phyloP scores from a whole-genome alignment of 2,113 vertebrate genomes.

The Dromaius novaehollandiae region DNA sequence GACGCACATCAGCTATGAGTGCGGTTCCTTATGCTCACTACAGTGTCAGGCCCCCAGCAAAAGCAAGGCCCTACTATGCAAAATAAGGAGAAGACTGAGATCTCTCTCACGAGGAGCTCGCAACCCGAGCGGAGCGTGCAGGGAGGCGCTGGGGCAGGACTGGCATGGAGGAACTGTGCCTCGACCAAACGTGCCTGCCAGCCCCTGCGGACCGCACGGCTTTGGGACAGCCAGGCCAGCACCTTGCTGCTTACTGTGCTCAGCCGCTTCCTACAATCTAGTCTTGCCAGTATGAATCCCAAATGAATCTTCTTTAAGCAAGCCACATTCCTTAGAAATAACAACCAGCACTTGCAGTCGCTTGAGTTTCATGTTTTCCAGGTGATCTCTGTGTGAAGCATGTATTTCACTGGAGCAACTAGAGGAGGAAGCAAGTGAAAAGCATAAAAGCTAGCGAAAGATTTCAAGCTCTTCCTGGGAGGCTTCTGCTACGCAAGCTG shows the following conservation, averaged over 20 bases:
- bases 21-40: background rate
- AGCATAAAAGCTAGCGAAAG: background rate
- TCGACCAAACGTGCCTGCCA: accelerated
- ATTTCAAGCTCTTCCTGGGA: background rate
- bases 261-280: background rate
- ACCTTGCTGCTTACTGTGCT: background rate
- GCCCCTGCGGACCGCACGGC: background rate
- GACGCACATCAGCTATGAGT: background rate
- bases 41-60: background rate
- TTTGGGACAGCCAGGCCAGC: background rate
- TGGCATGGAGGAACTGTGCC: accelerated
- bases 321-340: background rate
- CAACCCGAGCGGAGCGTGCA: background rate
- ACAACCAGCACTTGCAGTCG: background rate
- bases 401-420: background rate
- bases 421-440: background rate
- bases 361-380: background rate
- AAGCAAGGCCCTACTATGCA: background rate
- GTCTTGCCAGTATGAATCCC: background rate
- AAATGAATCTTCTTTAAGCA: background rate
- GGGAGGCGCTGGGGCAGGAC: background rate
- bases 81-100: background rate
- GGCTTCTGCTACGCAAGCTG: background rate
- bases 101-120: background rate
- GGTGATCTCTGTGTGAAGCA: background rate